Percentiles rank a stretch among this genome's conserved stretches.
These are phyloP conservation scores for Planiliza haematocheilus DNA, from an alignment of 2,113 vertebrate genomes.

Conservation along the genomic window DNA sequence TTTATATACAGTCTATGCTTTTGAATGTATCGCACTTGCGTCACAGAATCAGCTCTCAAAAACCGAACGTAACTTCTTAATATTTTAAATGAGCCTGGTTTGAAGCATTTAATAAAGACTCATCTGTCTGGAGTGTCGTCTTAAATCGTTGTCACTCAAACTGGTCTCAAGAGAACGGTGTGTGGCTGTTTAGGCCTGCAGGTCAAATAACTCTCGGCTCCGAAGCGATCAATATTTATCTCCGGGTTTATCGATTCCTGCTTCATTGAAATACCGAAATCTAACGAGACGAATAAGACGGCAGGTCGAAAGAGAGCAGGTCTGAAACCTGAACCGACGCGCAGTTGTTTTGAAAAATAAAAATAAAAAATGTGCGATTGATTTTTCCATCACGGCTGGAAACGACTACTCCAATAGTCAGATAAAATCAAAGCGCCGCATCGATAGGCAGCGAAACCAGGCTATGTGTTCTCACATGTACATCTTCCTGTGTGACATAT, in stretches of 20 bases:
- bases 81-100: no score
- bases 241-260: conserved; percentile 55
- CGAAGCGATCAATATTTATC: conserved; percentile 65
- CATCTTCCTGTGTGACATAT: conserved; percentile 17
- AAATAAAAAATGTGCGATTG: conserved; percentile 36
- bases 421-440: conserved; percentile 12
- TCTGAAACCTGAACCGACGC: no score
- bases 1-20: no score
- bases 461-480: conserved; percentile 22
- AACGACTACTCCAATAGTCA: conserved; percentile 64
- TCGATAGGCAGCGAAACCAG: conserved; percentile 30
- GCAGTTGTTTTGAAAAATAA: conserved; percentile 21
- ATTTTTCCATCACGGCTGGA: conserved; percentile 64
- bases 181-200: not conserved
- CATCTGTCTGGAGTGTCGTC: no score
- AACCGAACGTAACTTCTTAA: no score
- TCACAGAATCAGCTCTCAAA: no score
- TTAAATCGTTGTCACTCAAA: no score
- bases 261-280: conserved; percentile 62
- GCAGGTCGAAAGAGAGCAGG: not conserved
- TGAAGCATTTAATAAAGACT: no score
- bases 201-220: conserved; percentile 25
- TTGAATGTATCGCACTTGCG: no score
- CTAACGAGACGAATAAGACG: conserved; percentile 18
- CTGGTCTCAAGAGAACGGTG: no score